Conservation (phyloP, 23 tunicate genomes). For the Ascidia mentula region DNA sequence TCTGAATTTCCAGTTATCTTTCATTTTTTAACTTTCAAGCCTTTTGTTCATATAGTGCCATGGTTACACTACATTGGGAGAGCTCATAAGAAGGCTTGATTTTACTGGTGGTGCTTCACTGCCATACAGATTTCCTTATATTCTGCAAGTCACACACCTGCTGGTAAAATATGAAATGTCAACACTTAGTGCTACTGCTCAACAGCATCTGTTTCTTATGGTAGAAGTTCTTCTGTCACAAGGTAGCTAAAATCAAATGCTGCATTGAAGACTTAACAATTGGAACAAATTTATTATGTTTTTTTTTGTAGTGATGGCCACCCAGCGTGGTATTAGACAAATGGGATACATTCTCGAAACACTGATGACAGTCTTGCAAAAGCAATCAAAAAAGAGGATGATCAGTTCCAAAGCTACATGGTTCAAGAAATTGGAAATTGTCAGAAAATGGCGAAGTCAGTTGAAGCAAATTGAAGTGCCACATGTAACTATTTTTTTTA, state of each 20-base stretch:
- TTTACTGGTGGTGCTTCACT: slow-evolving; percentile 53
- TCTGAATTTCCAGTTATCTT: neutral
- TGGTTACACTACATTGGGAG: slow-evolving; percentile 90
- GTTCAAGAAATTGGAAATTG: slow-evolving; percentile 40
- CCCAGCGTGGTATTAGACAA: slow-evolving; percentile 32
- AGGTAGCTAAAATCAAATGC: slow-evolving; percentile 49
- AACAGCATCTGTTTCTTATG: slow-evolving; percentile 46
- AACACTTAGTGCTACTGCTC: slow-evolving; percentile 72
- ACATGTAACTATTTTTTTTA: neutral
- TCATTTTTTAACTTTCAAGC: neutral
- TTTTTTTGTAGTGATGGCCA: slow-evolving; percentile 42
- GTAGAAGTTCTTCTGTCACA: slow-evolving; percentile 52
- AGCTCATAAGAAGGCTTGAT: slow-evolving; percentile 68
- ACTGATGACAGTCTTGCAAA: slow-evolving; percentile 51
- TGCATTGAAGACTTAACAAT: no score
- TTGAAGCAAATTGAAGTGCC: slow-evolving; percentile 53
- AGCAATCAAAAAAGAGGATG: slow-evolving; percentile 40
- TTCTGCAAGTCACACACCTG: slow-evolving; percentile 66
- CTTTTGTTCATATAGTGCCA: slow-evolving; percentile 36
- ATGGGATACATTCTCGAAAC: slow-evolving; percentile 28
- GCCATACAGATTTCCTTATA: slow-evolving; percentile 63
- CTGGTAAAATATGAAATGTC: slow-evolving; percentile 41
- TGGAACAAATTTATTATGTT: no score
- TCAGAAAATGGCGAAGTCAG: slow-evolving; percentile 53
- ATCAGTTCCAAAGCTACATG: slow-evolving; percentile 57